Conservation (phyloP, 2,888 invertebrate genomes). For the Caenorhabditis sp. region DNA sequence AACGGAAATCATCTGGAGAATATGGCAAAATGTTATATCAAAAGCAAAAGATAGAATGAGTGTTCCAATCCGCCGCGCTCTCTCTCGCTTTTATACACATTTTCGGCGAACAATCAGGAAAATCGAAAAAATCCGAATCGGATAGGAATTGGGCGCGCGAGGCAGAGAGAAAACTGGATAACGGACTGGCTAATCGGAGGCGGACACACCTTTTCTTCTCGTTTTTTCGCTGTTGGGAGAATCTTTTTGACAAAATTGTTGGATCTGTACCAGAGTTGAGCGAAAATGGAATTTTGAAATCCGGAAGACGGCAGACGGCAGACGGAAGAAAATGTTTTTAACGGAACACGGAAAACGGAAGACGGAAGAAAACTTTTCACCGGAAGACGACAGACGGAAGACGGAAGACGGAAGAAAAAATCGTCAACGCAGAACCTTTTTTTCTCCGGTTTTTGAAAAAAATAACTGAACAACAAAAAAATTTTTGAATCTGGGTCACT, state of each 20-base stretch:
- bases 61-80: neutral
- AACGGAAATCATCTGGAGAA: neutral
- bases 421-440: no score
- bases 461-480: constrained; percentile 1
- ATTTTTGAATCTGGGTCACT: neutral
- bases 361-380: neutral
- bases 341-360: neutral
- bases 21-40: neutral
- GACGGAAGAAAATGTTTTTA: neutral
- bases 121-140: no score
- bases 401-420: no score
- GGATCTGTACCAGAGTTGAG: no score
- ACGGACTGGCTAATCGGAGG: constrained; percentile 30
- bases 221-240: no score
- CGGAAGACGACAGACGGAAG: neutral
- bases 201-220: constrained; percentile 21
- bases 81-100: constrained; percentile 26
- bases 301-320: no score
- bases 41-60: neutral
- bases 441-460: no score
- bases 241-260: no score
- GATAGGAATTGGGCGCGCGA: constrained; percentile 3
- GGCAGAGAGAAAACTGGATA: constrained; percentile 36
- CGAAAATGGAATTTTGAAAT: no score
- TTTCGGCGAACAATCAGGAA: constrained; percentile 37